These are phyloP conservation scores for Drosophila nannoptera DNA, from an alignment of 1,140 invertebrate genomes.

Conservation along the genomic window DNA sequence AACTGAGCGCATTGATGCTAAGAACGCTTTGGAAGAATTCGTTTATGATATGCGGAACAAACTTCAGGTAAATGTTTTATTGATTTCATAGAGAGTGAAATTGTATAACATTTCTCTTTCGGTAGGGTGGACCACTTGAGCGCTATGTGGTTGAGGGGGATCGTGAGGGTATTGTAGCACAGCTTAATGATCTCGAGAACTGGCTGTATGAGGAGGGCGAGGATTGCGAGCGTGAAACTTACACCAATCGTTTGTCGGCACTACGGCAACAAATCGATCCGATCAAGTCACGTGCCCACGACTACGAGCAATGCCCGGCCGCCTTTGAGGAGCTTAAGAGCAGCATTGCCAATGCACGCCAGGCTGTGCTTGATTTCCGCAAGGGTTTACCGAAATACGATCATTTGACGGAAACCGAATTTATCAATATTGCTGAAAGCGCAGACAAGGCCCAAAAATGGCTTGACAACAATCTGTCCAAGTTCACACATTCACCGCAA, in stretches of 20 bases:
- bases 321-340: conserved; percentile 88
- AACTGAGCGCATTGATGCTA: conserved; percentile 95
- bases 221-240: conserved; percentile 89
- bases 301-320: conserved; percentile 87
- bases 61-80: conserved; percentile 79
- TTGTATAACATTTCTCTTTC: conserved; percentile 47
- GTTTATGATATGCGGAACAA: conserved; percentile 97
- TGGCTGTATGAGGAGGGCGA: conserved; percentile 98
- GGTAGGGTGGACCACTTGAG: conserved; percentile 86
- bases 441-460: conserved; percentile 84
- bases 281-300: conserved; percentile 88
- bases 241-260: conserved; percentile 81
- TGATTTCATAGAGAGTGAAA: neutral
- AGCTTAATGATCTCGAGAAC: conserved; percentile 92
- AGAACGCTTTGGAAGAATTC: conserved; percentile 98
- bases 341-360: conserved; percentile 86
- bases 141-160: conserved; percentile 88
- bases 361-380: conserved; percentile 84
- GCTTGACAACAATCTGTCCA: conserved; percentile 86
- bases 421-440: conserved; percentile 84
- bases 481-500: conserved; percentile 82
- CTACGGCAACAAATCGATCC: conserved; percentile 88
- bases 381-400: conserved; percentile 89
- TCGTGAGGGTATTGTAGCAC: conserved; percentile 83
- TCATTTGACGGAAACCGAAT: conserved; percentile 89